Conservation (phyloP, 1,140 invertebrate species). For the Lepidurus apus region DNA sequence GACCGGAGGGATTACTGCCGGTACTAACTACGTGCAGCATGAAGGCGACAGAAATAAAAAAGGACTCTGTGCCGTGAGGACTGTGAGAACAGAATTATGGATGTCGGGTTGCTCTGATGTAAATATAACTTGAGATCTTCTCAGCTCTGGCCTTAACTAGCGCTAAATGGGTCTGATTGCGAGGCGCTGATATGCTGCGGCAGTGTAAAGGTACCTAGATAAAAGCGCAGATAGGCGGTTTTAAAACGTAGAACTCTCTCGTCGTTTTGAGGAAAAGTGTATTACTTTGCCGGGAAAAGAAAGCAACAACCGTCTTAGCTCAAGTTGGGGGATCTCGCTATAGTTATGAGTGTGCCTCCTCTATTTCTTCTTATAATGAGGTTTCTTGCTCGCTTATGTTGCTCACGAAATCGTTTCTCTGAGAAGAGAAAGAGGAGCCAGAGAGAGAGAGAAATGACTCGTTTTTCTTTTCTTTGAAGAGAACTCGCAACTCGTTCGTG, state of each 20-base stretch:
- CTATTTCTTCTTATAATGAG: neutral
- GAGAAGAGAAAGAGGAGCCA: neutral
- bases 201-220: neutral
- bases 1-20: too few relatives aligned
- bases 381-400: slow-evolving; percentile 10
- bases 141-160: neutral
- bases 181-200: neutral
- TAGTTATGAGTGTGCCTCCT: neutral
- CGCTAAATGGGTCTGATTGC: neutral
- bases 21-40: too few relatives aligned
- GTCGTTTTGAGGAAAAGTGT: neutral
- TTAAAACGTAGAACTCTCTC: neutral
- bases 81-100: neutral
- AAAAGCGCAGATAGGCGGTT: neutral
- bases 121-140: neutral
- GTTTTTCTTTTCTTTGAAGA: neutral
- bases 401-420: neutral
- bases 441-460: neutral
- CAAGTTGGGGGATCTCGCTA: neutral
- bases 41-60: too few relatives aligned
- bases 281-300: neutral
- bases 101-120: neutral
- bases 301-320: neutral
- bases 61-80: too few relatives aligned
- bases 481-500: too few relatives aligned